These are phyloP conservation scores for Mythimna lalbum DNA, from an alignment of 2,888 invertebrate species.

Conservation along the genomic window DNA sequence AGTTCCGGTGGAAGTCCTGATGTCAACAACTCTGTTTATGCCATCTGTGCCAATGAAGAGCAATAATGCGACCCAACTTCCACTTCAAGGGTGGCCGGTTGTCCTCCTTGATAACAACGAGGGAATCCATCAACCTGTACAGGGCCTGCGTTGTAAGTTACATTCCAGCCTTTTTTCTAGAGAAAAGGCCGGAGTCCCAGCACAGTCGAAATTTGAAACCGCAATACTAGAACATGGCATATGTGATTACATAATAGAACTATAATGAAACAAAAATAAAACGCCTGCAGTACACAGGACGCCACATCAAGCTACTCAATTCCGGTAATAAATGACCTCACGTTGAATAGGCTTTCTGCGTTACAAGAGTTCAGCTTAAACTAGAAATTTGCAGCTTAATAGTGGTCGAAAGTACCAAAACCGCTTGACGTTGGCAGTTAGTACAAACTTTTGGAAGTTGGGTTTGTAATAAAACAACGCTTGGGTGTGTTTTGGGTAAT, in stretches of 20 bases:
- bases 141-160: not conserved
- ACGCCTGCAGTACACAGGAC: not conserved
- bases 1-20: no score
- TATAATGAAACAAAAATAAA: slow-evolving; percentile 4
- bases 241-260: slow-evolving; percentile 3
- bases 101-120: no score
- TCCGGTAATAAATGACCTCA: not conserved
- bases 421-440: not conserved
- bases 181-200: not conserved
- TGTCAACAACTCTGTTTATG: no score
- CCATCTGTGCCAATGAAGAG: no score
- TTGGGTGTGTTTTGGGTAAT: not conserved
- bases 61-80: no score
- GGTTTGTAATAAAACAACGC: slow-evolving; percentile 23
- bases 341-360: no score
- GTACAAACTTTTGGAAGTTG: slow-evolving; percentile 13
- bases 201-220: not conserved
- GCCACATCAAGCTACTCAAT: not conserved
- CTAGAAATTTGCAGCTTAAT: not conserved
- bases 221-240: not conserved
- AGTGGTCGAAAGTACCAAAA: not conserved
- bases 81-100: no score
- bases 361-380: not conserved
- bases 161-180: not conserved
- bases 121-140: no score